A percentile compares a stretch with the other conserved stretches of the same genome.
These are phyloP conservation scores for Choreutis nemorana DNA, from an alignment of 2,888 invertebrate species.

Conservation along the genomic window DNA sequence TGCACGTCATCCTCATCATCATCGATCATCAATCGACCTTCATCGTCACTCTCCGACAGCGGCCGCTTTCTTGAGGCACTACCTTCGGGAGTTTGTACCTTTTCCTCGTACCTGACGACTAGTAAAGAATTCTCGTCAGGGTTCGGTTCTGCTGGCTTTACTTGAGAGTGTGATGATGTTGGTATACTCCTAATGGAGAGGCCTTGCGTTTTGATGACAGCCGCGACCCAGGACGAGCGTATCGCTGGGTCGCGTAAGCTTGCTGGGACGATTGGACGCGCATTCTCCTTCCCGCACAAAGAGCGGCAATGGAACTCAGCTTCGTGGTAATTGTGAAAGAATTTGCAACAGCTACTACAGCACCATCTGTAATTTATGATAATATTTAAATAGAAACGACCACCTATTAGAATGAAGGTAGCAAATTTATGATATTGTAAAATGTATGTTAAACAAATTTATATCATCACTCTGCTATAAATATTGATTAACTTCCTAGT, in stretches of 20 bases:
- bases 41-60: slow-evolving; percentile 31
- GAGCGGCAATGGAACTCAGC: slow-evolving; percentile 47
- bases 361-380: slow-evolving; percentile 36
- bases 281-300: slow-evolving; percentile 18
- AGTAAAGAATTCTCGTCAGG: slow-evolving; percentile 35
- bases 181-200: slow-evolving; percentile 17
- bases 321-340: slow-evolving; percentile 44
- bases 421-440: too few species aligned
- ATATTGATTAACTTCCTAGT: too few species aligned
- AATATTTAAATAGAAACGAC: background rate
- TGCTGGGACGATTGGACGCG: slow-evolving; percentile 31
- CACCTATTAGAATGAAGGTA: too few species aligned
- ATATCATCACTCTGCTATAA: too few species aligned
- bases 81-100: slow-evolving; percentile 27
- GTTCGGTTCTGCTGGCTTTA: slow-evolving; percentile 4
- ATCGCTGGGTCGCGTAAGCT: slow-evolving; percentile 22
- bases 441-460: too few species aligned
- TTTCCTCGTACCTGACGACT: slow-evolving; percentile 39
- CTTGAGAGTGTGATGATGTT: background rate
- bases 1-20: slow-evolving; percentile 17
- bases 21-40: slow-evolving; percentile 28
- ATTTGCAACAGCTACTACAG: slow-evolving; percentile 32
- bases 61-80: slow-evolving; percentile 8
- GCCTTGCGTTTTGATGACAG: slow-evolving; percentile 27
- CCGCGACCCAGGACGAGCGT: slow-evolving; percentile 32